Evolutionary conservation across 2,113 vertebrate species (phyloP), one percentile per base, ranked within the genome.

Genomic region (Centropristis striata): DNA sequence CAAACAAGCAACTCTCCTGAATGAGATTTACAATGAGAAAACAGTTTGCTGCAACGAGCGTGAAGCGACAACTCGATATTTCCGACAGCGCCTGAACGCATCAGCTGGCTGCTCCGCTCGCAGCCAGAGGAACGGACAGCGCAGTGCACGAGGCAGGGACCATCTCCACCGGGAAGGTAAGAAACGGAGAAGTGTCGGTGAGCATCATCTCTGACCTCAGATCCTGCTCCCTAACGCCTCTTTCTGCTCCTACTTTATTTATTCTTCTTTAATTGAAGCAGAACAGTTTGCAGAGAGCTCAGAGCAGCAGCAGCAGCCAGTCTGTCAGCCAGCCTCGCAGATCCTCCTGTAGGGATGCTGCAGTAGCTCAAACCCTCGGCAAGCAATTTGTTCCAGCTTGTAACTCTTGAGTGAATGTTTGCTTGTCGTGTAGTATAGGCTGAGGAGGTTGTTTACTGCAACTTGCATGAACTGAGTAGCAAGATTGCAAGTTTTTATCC

Each of bases 331-430:
- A 72, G 69, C 74, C 54, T n/a, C 39, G 2, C 71, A 27, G 23
- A 5, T 42, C 54, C 68, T 89, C 74, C 89, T 84, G 86, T 78
- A 84, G 88, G 69, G 92, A 92, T 91, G 89, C 84, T 91, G 90
- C 85, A 71, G 86, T 8, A 57, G 64, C 85, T 72, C 78, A 47
- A 63, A 71, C 65, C 85, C 39, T 47, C 54, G 21, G 54, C 74
- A 15, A 13, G 55, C 71, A 78, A 15, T 72, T 80, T 81, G 70
- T 32, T 67, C 59, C 71, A 39, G 27, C 32, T 41, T 60, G 7
- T 1, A 73, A 74, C 79, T 80, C 81, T 37, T 32, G 16, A 69
- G 13, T 51, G 41, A 9, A 58, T 67, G 59, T 61, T 61, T 60
- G 32, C 41, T 7, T 42, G 8, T 25, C 23, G 18, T 47, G 54